Conservation (phyloP, 2,797 vertebrate genomes). For the Ptychobarbus kaznakovi region DNA sequence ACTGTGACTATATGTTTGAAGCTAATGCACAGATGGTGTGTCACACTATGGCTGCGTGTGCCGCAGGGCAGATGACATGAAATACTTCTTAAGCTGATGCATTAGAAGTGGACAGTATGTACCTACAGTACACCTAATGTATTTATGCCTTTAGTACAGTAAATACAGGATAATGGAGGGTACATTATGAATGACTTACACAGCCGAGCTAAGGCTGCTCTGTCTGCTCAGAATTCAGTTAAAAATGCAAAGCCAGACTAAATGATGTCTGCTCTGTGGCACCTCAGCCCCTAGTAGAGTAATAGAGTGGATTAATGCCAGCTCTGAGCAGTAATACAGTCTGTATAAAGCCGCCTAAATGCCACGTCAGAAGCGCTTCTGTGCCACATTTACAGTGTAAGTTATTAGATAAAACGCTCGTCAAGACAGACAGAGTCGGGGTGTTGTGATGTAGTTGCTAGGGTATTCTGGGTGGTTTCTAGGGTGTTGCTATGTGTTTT, state of each 20-base stretch:
- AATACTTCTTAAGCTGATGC: neutral
- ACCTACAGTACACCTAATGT: neutral
- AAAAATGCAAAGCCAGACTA: neutral
- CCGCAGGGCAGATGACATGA: neutral
- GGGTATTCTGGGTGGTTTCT: neutral
- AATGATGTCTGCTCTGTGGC: neutral
- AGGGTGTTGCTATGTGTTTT: neutral
- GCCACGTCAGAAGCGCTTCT: neutral
- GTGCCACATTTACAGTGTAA: neutral
- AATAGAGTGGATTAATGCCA: no score
- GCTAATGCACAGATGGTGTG: constrained; percentile 1
- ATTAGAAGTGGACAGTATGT: neutral
- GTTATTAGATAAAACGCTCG: neutral
- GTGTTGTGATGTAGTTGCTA: no score
- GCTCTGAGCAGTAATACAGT: neutral
- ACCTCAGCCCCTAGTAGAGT: neutral
- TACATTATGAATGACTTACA: neutral
- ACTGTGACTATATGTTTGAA: neutral
- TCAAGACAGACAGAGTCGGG: no score
- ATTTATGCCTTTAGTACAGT: neutral
- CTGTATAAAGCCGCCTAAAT: neutral
- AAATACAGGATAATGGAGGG: neutral
- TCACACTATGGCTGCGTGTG: constrained; percentile 10
- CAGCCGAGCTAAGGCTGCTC: neutral
- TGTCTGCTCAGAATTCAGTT: neutral